phyloP scores from a whole-genome alignment of 2,888 invertebrate genomes.

The Caenorhabditis becei region DNA sequence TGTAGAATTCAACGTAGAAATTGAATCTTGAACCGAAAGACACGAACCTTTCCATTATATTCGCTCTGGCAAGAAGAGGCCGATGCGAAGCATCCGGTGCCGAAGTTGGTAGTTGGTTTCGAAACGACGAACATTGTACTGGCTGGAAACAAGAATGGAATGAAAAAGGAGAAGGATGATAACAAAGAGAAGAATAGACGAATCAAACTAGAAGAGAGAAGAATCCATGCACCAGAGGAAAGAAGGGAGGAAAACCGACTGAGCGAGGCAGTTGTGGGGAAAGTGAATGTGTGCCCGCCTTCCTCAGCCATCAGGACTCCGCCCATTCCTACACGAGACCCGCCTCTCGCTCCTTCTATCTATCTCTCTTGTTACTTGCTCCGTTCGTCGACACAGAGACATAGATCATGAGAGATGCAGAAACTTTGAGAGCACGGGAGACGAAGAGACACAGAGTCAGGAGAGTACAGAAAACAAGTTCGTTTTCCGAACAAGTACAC shows the following conservation, averaged over 20 bases:
- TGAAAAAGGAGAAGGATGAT: not conserved
- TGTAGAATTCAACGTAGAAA: too few species aligned
- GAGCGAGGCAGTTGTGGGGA: slow-evolving; percentile 6
- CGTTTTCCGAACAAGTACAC: slow-evolving; percentile 22
- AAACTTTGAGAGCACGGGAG: not conserved
- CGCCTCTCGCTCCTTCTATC: slow-evolving; percentile 7
- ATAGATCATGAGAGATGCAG: slow-evolving; percentile 9
- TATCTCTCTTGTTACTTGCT: not conserved
- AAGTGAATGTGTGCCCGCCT: slow-evolving; percentile 20
- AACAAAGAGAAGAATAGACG: not conserved
- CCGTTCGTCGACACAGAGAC: slow-evolving; percentile 4
- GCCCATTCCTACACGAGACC: slow-evolving; percentile 16
- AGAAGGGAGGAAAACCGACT: slow-evolving; percentile 18
- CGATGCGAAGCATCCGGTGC: slow-evolving; percentile 43
- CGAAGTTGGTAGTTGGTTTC: slow-evolving; percentile 29
- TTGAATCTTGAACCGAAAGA: too few species aligned
- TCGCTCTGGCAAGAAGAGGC: slow-evolving; percentile 58
- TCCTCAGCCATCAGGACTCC: slow-evolving; percentile 13
- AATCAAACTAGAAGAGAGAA: not conserved
- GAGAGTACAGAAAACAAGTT: slow-evolving; percentile 15
- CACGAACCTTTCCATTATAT: slow-evolving; percentile 55
- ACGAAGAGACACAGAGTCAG: not conserved
- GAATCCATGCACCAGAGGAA: slow-evolving; percentile 6
- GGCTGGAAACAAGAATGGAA: slow-evolving; percentile 13
- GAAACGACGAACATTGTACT: slow-evolving; percentile 54